These are phyloP conservation scores for Mycogona germanica DNA, from an alignment of 2,888 invertebrate genomes.

Conservation along the genomic window DNA sequence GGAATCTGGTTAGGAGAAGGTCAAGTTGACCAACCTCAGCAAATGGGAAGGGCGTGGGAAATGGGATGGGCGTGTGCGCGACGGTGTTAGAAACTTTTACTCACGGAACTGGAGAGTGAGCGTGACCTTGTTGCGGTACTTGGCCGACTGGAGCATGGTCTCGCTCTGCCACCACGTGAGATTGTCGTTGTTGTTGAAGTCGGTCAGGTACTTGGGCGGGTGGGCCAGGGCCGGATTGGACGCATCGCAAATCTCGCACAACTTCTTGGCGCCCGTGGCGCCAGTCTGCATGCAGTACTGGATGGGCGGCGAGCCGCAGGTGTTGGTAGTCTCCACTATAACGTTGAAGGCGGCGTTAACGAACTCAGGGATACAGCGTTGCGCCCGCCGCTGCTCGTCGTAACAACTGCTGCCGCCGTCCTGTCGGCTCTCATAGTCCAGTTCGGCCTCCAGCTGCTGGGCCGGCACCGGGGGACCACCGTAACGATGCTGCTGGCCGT, in stretches of 20 bases:
- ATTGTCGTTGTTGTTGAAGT: conserved; percentile 78
- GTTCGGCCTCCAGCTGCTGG: conserved; percentile 2
- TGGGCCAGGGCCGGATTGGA: conserved; percentile 47
- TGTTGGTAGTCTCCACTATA: conserved; percentile 85
- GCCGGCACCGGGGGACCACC: not conserved
- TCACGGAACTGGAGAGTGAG: conserved; percentile 74
- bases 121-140: conserved; percentile 84
- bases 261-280: conserved; percentile 48
- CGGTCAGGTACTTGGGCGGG: conserved; percentile 67
- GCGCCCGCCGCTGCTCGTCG: conserved; percentile 33
- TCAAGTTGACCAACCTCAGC: too few species aligned
- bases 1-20: too few species aligned
- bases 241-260: conserved; percentile 62
- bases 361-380: conserved; percentile 93
- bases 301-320: conserved; percentile 70
- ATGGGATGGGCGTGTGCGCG: too few species aligned
- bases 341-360: conserved; percentile 90
- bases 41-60: too few species aligned
- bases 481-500: not conserved
- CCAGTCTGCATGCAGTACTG: conserved; percentile 90
- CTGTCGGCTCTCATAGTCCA: not conserved
- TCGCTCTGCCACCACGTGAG: conserved; percentile 98
- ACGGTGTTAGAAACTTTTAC: too few species aligned
- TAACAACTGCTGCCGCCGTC: conserved; percentile 29
- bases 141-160: conserved; percentile 81